A percentile compares a stretch with the other conserved stretches of the same genome.
phyloP scores from a whole-genome alignment of 2,888 invertebrate species.

The Lysandra coridon region DNA sequence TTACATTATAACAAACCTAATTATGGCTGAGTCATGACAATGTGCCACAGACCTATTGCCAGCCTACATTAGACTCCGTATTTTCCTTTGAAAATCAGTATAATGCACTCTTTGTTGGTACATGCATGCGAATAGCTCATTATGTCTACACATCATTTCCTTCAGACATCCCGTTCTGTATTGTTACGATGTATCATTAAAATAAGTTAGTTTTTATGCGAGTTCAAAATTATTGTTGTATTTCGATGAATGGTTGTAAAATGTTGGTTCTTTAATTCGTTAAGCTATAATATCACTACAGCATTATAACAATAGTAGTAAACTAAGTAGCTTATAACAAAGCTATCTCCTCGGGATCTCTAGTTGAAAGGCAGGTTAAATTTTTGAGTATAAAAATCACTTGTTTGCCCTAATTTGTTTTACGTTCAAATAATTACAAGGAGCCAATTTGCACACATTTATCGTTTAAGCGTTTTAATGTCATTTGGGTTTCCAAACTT shows the following conservation, averaged over 20 bases:
- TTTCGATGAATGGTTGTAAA: background rate
- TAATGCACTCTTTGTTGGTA: conserved; percentile 52
- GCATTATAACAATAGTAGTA: too few species aligned
- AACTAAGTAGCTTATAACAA: too few species aligned
- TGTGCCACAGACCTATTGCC: conserved; percentile 41
- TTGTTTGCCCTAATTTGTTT: too few species aligned
- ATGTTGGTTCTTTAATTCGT: background rate
- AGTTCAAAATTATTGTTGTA: background rate
- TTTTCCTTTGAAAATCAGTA: conserved; percentile 58
- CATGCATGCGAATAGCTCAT: conserved; percentile 64
- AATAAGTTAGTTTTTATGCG: conserved; percentile 32
- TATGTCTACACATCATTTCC: conserved; percentile 64
- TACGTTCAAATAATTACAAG: too few species aligned
- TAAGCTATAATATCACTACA: background rate
- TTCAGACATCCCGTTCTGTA: conserved; percentile 56
- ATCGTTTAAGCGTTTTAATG: too few species aligned
- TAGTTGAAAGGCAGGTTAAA: too few species aligned
- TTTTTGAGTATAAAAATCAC: too few species aligned
- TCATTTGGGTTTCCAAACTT: too few species aligned
- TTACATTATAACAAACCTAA: conserved; percentile 35
- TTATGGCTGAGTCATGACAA: conserved; percentile 38
- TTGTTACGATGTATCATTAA: conserved; percentile 35
- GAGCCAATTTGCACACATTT: too few species aligned
- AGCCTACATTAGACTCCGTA: conserved; percentile 45
- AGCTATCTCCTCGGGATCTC: too few species aligned